phyloP scores from a whole-genome alignment of 2,888 invertebrate genomes.

The Serrognathus titanus region DNA sequence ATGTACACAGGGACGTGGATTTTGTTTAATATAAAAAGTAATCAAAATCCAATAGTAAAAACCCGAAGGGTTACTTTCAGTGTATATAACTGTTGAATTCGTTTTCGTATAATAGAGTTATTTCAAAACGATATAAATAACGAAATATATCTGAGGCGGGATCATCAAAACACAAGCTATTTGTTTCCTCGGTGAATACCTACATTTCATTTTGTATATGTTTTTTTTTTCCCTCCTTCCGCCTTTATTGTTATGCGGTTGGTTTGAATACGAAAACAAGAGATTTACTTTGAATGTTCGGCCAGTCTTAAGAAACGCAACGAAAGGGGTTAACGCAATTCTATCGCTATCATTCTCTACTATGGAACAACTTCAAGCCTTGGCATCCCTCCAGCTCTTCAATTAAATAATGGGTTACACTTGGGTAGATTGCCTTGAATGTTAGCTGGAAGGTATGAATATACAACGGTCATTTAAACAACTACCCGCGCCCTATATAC shows the following conservation, averaged over 20 bases:
- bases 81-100: slow-evolving; percentile 20
- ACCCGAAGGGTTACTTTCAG: slow-evolving; percentile 8
- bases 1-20: too few species aligned
- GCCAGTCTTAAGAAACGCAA: slow-evolving; percentile 2
- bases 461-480: slow-evolving; percentile 28
- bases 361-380: slow-evolving; percentile 21
- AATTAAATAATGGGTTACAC: slow-evolving; percentile 35
- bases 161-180: slow-evolving; percentile 15
- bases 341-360: slow-evolving; percentile 21
- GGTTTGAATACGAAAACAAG: not conserved
- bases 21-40: too few species aligned
- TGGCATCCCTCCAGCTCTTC: slow-evolving; percentile 32
- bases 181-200: slow-evolving; percentile 15
- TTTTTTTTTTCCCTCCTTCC: slow-evolving; percentile 6
- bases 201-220: slow-evolving; percentile 3
- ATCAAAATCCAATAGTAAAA: slow-evolving; percentile 13
- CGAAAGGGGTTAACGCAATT: slow-evolving; percentile 24
- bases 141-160: slow-evolving; percentile 13
- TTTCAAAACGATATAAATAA: slow-evolving; percentile 16
- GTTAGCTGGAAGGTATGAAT: slow-evolving; percentile 26
- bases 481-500: slow-evolving; percentile 13
- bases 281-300: slow-evolving; percentile 1
- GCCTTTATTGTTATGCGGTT: not conserved
- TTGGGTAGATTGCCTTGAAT: slow-evolving; percentile 25
- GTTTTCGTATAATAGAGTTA: slow-evolving; percentile 18